A percentile compares a stretch with the other conserved stretches of the same genome.
phyloP scores from a whole-genome alignment of 2,113 vertebrate genomes.

The Triplophysa dalaica region DNA sequence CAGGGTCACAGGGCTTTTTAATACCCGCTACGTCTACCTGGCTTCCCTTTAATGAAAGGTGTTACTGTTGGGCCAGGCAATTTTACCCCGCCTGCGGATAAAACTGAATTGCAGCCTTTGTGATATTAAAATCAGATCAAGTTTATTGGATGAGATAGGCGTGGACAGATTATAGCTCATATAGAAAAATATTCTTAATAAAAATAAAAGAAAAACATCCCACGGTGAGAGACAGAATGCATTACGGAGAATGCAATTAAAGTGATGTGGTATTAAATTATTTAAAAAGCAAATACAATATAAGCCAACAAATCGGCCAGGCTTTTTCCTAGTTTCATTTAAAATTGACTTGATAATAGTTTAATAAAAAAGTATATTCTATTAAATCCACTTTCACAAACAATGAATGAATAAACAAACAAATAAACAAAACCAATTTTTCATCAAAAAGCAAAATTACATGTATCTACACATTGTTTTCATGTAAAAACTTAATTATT shows the following conservation, averaged over 20 bases:
- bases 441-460: no score
- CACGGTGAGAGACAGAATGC: background rate
- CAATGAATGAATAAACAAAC: no score
- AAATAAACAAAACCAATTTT: no score
- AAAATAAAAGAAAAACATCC: background rate
- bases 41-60: slow-evolving; percentile 21
- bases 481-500: no score
- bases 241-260: background rate
- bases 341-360: background rate
- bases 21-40: slow-evolving; percentile 12
- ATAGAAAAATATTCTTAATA: background rate
- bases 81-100: slow-evolving; percentile 8
- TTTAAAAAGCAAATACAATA: background rate
- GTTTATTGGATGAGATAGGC: slow-evolving; percentile 27
- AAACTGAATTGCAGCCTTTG: slow-evolving; percentile 14
- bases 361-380: background rate
- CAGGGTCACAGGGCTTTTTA: slow-evolving; percentile 22
- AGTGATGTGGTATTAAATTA: background rate
- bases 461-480: no score
- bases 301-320: background rate
- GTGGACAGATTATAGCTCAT: background rate
- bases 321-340: background rate
- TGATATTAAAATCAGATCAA: slow-evolving; percentile 30
- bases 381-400: background rate
- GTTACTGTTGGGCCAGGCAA: background rate